Conservation (phyloP, 2,113 vertebrate genomes). For the Ochotona princeps region DNA sequence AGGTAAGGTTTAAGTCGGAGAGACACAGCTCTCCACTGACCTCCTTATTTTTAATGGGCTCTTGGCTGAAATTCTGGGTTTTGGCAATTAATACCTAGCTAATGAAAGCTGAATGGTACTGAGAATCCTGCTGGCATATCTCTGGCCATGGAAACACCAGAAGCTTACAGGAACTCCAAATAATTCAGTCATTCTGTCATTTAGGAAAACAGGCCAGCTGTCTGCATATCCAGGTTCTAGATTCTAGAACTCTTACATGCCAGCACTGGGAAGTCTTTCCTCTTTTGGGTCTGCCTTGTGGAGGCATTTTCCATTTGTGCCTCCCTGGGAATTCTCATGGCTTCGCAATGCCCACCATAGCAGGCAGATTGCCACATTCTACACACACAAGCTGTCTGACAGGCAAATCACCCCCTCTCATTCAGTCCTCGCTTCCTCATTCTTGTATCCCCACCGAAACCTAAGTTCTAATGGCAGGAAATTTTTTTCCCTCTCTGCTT, state of each 20-base stretch:
- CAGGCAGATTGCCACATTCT: background rate
- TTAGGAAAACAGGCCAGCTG: background rate
- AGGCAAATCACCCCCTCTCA: background rate
- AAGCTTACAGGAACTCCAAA: background rate
- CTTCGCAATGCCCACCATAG: background rate
- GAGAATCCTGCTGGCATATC: background rate
- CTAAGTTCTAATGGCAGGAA: background rate
- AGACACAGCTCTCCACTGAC: background rate
- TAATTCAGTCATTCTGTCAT: background rate
- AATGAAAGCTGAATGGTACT: background rate
- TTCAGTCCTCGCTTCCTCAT: background rate
- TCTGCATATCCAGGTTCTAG: background rate
- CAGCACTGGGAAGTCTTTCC: background rate
- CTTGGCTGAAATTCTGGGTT: background rate
- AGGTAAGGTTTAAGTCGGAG: background rate
- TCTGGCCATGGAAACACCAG: background rate
- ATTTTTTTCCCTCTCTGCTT: background rate
- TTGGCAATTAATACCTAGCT: background rate
- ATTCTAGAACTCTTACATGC: background rate
- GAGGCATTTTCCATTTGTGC: background rate
- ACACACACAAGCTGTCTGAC: background rate
- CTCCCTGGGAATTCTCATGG: background rate
- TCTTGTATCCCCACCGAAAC: background rate
- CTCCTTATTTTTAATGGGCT: background rate
- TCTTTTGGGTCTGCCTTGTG: too few relatives aligned